Percentiles rank a stretch among this genome's conserved stretches.
These are phyloP conservation scores for Bombus impatiens DNA, from an alignment of 1,140 invertebrate genomes.

Conservation along the genomic window DNA sequence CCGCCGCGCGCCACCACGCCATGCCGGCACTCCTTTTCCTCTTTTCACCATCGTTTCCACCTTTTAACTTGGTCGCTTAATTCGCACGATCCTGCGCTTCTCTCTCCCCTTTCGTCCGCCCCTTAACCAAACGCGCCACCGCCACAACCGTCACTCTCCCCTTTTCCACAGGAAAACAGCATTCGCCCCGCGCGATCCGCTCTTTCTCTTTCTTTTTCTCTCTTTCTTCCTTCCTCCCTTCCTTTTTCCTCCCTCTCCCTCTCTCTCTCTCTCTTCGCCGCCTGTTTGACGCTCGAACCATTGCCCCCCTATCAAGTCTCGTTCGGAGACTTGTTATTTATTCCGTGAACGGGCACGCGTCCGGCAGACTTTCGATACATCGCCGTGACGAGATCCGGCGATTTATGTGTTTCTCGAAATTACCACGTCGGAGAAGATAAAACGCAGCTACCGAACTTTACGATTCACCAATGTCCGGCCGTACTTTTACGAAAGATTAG, in stretches of 20 bases:
- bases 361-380: background rate
- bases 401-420: background rate
- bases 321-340: background rate
- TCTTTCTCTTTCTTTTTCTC: background rate
- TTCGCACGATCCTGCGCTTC: slow-evolving; percentile 19
- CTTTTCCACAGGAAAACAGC: background rate
- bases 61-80: slow-evolving; percentile 48
- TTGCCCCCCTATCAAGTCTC: background rate
- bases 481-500: background rate
- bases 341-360: background rate
- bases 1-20: no score
- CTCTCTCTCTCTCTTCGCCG: background rate
- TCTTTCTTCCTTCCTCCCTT: no score
- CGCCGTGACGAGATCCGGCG: background rate
- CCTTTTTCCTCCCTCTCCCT: no score
- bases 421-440: background rate
- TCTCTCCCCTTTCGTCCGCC: background rate
- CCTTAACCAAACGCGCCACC: background rate
- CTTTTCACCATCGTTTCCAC: slow-evolving; percentile 48
- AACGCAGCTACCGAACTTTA: background rate
- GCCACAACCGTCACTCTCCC: background rate
- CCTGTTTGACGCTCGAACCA: background rate
- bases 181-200: background rate
- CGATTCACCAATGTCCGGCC: background rate
- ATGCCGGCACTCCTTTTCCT: background rate